Base-by-base conservation (phyloP, 2,113 vertebrate species). In the Elephantulus edwardii region DNA sequence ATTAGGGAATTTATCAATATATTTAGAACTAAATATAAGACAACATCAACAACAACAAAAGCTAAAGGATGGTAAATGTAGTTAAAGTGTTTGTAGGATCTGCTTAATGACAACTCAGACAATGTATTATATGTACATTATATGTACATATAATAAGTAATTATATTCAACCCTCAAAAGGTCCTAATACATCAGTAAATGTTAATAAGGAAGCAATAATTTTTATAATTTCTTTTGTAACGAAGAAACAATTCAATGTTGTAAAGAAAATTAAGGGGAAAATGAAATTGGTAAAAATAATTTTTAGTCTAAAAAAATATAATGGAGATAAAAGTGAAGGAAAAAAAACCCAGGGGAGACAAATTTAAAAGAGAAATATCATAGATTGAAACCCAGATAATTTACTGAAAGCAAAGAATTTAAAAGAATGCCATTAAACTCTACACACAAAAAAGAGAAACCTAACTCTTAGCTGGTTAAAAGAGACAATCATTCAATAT, bases 21-120 rank as follows among this genome's bases (percentile, higher is more conserved):
- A 30, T 79, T 20, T 58, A 78, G 17, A 71, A 70, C 77, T 88
- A 83, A 92, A 89, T 54, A 42, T 74, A 3, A 74, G 66, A n/a
- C 28, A 80, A 89, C 44, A 75, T 58, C 78, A 38, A 38, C 46
- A 50, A 58, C 60, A 30, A 44, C 38, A 50, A 13, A 48, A 3
- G 8, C 4, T 85, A n/a, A 28, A 75, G 56, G n/a, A 0, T 80
- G n/a, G n/a, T 50, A 19, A 68, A 70, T 33, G 3, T 11, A 76
- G 14, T 80, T 80, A 33, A 83, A 70, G 17, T 76, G 16, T 86
- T 52, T 92, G 44, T 22, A 54, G 44, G 60, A 3, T 62, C 38
- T 76, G 24, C 78, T 60, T 83, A 71, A 33, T 71, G 66, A 42
- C 33, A 72, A 38, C 8, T 30, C 22, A 33, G 24, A 44, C 1